Evolutionary conservation across 35 echinoderm and acorn worm species (phyloP), one percentile per base, ranked within the genome.

Genomic region (Ophiothrix spiculata): DNA sequence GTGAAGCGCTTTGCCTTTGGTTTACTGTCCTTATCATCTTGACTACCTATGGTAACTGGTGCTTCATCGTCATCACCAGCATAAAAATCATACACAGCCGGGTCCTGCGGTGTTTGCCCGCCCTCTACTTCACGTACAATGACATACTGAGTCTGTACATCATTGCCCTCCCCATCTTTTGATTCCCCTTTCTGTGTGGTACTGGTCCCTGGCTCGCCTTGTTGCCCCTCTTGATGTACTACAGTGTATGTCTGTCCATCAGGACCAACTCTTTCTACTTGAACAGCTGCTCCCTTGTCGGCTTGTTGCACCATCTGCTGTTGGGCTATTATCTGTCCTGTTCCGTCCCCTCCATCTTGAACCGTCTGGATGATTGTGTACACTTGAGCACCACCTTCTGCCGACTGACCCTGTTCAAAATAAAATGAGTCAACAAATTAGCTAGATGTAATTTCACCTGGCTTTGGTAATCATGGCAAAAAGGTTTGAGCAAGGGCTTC

Each of bases 31-130:
- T 87, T 90, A 34, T 82, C 87, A 79, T 87, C 89, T 17, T 85
- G 56, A 42, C 49, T 84, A 32, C 33, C 36, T 32, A 82, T 86
- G 31, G 92, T 91, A 32, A 94, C 90, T 6, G 96, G 96, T 16
- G 90, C 86, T 11, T 82, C 81, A 82, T 99, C 96, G 39, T 99
- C 92, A 8, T 99, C 96, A 28, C 96, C 96, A 0, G 92, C 96
- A 75, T 99, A 99, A 56, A 99, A 99, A 41, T 99, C 96, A 86
- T 99, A 99, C 39, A 99, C 96, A 0, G 95, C 94, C 0, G 89
- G 86, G 36, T 88, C 92, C 37, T 84, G 81, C 34, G 81, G 37
- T 64, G 49, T n/a, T 83, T 93, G 81, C 21, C 80, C 64, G 37
- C 86, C 91, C 77, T 98, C 88, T 33, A 97, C 87, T 39, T 97